Evolutionary conservation across 2,113 vertebrate genomes (phyloP).

Genomic region (Mirounga angustirostris): DNA sequence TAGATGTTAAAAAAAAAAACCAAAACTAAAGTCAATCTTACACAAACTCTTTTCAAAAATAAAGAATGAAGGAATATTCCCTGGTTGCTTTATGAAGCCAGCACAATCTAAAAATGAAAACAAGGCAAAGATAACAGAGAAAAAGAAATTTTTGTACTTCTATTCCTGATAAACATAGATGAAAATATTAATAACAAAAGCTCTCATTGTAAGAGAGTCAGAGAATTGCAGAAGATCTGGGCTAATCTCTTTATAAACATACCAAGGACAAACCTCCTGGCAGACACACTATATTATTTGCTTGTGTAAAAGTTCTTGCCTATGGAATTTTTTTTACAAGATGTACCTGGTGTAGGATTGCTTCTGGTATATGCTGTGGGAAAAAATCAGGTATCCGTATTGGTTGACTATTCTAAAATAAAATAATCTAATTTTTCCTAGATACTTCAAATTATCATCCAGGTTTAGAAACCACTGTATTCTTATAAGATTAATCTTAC

Average conservation of each 20-base stretch:
- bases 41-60: neutral
- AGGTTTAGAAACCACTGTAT: neutral
- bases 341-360: neutral
- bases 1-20: neutral
- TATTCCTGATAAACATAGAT: neutral
- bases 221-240: neutral
- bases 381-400: neutral
- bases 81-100: neutral
- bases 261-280: neutral
- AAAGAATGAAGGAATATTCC: neutral
- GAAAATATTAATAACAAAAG: neutral
- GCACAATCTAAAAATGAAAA: neutral
- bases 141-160: neutral
- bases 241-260: neutral
- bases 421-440: neutral
- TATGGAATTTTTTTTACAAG: neutral
- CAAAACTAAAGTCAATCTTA: neutral
- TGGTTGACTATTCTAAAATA: neutral
- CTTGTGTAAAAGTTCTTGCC: neutral
- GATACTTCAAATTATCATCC: neutral
- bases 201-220: neutral
- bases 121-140: neutral
- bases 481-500: neutral
- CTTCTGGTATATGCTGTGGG: neutral
- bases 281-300: neutral